These are phyloP conservation scores for Eulimnadia texana DNA, from an alignment of 1,140 invertebrate species.

Conservation along the genomic window DNA sequence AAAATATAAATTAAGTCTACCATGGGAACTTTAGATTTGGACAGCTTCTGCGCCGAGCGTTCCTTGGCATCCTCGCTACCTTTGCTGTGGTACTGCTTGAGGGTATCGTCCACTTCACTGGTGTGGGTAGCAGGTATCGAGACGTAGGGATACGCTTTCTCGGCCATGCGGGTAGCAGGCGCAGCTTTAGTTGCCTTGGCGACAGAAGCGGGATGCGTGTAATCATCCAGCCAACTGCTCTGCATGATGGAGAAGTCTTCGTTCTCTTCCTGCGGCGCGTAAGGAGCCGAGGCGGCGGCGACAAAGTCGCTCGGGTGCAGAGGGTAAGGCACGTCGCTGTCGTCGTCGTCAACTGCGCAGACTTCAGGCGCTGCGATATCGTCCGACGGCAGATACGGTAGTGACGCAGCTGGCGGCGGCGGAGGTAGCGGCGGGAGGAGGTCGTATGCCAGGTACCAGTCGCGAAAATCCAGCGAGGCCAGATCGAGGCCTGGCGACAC, in stretches of 20 bases:
- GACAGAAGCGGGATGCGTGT: not conserved
- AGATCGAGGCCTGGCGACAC: not conserved
- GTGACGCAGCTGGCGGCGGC: not conserved
- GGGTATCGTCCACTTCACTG: no score
- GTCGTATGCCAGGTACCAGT: not conserved
- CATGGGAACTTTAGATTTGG: no score
- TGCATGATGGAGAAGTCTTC: slow-evolving; percentile 1
- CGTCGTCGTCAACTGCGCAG: not conserved
- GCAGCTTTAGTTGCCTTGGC: not conserved
- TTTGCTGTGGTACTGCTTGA: no score
- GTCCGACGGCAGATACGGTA: not conserved
- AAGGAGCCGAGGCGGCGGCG: not conserved
- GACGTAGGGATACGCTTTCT: slow-evolving; percentile 50
- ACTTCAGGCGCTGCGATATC: no score
- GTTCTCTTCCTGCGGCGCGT: not conserved
- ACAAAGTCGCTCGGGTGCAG: not conserved
- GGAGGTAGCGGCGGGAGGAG: not conserved
- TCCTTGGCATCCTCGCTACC: no score
- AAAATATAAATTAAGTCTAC: no score
- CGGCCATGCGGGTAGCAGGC: slow-evolving; percentile 35
- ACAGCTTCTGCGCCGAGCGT: no score
- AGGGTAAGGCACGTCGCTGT: not conserved
- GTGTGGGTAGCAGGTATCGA: no score
- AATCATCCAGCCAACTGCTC: slow-evolving; percentile 4
- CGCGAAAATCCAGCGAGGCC: not conserved